Evolutionary conservation across 2,113 vertebrate species (phyloP).

Genomic region (Seriola dumerili): DNA sequence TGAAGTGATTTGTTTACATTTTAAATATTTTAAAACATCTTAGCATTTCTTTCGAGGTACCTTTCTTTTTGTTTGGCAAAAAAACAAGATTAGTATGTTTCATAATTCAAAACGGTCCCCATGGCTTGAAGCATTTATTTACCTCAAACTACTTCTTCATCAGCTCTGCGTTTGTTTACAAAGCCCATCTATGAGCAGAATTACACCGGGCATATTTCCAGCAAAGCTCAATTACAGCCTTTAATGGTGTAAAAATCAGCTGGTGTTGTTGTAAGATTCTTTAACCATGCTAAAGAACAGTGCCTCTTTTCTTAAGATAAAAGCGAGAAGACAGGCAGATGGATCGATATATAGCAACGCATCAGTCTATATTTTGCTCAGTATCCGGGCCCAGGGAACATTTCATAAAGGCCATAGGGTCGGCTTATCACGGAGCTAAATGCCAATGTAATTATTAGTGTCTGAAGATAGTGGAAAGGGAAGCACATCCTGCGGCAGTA

Average conservation of each 20-base stretch:
- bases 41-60: background rate
- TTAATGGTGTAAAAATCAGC: conserved; percentile 40
- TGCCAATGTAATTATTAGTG: conserved; percentile 87
- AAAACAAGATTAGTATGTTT: conserved; percentile 3
- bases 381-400: conserved; percentile 73
- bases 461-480: conserved; percentile 81
- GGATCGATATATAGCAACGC: conserved; percentile 70
- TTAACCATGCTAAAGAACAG: conserved; percentile 60
- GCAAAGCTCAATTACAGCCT: conserved; percentile 37
- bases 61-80: background rate
- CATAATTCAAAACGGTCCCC: conserved; percentile 12
- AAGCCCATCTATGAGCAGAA: conserved; percentile 11
- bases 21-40: background rate
- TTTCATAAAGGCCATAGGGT: conserved; percentile 84
- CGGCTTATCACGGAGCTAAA: conserved; percentile 81
- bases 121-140: conserved; percentile 18
- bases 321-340: conserved; percentile 44
- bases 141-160: background rate
- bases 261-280: conserved; percentile 27
- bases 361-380: conserved; percentile 77
- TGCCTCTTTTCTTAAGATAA: conserved; percentile 54
- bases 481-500: conserved; percentile 78
- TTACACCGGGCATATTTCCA: conserved; percentile 22
- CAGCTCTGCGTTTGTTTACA: conserved; percentile 5
- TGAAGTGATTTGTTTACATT: background rate